phyloP scores from a whole-genome alignment of 2,888 invertebrate genomes.

The Pegoplata infirma region DNA sequence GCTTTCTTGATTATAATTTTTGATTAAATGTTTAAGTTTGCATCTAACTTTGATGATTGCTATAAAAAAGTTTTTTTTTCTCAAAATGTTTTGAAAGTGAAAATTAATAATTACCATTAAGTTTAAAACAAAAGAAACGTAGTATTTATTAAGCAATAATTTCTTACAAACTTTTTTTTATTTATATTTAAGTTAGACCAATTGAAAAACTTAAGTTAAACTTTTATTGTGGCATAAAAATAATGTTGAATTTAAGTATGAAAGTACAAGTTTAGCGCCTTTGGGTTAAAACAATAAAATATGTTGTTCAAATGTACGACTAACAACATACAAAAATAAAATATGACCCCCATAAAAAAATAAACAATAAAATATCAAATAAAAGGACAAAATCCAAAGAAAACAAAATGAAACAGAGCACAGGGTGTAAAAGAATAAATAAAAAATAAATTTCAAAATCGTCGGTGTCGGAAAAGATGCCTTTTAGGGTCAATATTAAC shows the following conservation, averaged over 20 bases:
- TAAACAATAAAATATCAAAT: conserved; percentile 4
- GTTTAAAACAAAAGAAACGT: neutral
- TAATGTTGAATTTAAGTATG: neutral
- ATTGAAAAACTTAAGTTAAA: conserved; percentile 5
- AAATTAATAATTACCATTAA: neutral
- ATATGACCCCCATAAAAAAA: conserved; percentile 10
- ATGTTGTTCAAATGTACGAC: neutral
- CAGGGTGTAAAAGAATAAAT: no score
- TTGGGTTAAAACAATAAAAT: conserved; percentile 17
- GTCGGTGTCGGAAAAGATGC: no score
- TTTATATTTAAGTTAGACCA: neutral
- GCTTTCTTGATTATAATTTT: neutral
- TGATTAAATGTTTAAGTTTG: neutral
- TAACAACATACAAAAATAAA: neutral
- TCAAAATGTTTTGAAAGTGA: neutral
- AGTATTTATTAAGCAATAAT: neutral
- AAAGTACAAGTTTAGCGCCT: conserved; percentile 1
- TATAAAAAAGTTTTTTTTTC: neutral
- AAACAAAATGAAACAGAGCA: no score
- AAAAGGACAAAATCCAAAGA: no score
- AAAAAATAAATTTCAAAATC: no score
- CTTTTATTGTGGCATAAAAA: neutral
- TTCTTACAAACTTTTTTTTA: neutral
- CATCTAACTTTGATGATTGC: neutral
- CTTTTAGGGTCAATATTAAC: no score